Percentiles rank a stretch among this genome's conserved stretches.
phyloP scores from a whole-genome alignment of 2,113 vertebrate species.

The Penelope pileata region DNA sequence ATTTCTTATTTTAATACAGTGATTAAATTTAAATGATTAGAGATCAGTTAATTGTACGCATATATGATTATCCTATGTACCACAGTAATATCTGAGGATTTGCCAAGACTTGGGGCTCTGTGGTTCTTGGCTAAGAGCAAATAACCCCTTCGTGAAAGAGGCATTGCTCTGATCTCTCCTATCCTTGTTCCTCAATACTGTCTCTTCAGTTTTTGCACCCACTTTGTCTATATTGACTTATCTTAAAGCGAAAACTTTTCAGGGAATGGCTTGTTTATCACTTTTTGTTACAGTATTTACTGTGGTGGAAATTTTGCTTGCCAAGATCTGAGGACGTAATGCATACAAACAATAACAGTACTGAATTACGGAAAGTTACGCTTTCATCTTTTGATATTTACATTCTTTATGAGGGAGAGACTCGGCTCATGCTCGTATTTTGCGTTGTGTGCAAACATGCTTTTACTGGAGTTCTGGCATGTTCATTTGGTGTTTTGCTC shows the following conservation, averaged over 20 bases:
- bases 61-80: background rate
- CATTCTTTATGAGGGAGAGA: slow-evolving; percentile 57
- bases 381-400: slow-evolving; percentile 65
- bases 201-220: slow-evolving; percentile 19
- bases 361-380: slow-evolving; percentile 7
- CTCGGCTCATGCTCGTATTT: background rate
- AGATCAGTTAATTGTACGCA: background rate
- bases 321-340: slow-evolving; percentile 14
- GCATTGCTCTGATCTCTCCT: slow-evolving; percentile 9
- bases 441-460: background rate
- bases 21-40: slow-evolving; percentile 32
- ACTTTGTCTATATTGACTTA: slow-evolving; percentile 3
- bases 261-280: slow-evolving; percentile 31
- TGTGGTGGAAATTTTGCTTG: background rate
- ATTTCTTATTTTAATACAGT: slow-evolving; percentile 22
- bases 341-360: slow-evolving; percentile 46
- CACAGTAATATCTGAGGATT: background rate
- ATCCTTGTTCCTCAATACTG: background rate
- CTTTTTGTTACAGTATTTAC: background rate
- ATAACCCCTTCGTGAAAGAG: background rate
- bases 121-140: slow-evolving; percentile 17
- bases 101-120: background rate
- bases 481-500: background rate
- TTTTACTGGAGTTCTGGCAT: background rate
- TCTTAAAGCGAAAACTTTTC: slow-evolving; percentile 22